Percentiles rank a stretch among this genome's conserved stretches.
These are phyloP conservation scores for Toxotes lorentzi DNA, from an alignment of 2,797 vertebrate genomes.

Conservation along the genomic window DNA sequence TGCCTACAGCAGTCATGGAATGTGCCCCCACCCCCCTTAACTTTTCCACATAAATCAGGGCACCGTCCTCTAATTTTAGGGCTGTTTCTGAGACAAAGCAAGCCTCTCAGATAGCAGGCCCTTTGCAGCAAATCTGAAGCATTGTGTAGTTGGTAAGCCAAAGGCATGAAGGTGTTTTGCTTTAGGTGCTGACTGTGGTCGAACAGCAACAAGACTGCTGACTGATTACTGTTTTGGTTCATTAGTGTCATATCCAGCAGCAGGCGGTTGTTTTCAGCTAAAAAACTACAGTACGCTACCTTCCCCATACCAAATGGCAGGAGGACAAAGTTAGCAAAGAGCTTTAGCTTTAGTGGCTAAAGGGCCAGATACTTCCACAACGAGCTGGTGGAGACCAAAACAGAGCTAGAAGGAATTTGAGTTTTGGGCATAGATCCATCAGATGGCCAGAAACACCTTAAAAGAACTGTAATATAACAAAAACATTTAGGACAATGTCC, in stretches of 20 bases:
- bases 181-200: conserved; percentile 6
- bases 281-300: not conserved
- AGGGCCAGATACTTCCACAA: not conserved
- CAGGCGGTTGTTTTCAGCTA: not conserved
- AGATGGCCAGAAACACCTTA: too few species aligned
- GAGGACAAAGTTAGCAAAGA: not conserved
- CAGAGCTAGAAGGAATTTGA: too few species aligned
- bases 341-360: too few species aligned
- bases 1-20: conserved; percentile 82
- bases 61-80: conserved; percentile 74
- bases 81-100: conserved; percentile 60
- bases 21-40: conserved; percentile 73
- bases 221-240: not conserved
- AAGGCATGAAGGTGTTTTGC: conserved; percentile 16
- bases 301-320: not conserved
- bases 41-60: conserved; percentile 84
- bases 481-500: not conserved
- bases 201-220: conserved; percentile 1
- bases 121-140: conserved; percentile 21
- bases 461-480: too few species aligned
- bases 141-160: conserved; percentile 2
- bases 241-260: not conserved
- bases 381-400: not conserved
- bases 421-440: too few species aligned
- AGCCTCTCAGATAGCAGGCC: conserved; percentile 48